A percentile compares a stretch with the other conserved stretches of the same genome.
Evolutionary conservation across 2,113 vertebrate species (phyloP).

Genomic region (Oreochromis aureus): DNA sequence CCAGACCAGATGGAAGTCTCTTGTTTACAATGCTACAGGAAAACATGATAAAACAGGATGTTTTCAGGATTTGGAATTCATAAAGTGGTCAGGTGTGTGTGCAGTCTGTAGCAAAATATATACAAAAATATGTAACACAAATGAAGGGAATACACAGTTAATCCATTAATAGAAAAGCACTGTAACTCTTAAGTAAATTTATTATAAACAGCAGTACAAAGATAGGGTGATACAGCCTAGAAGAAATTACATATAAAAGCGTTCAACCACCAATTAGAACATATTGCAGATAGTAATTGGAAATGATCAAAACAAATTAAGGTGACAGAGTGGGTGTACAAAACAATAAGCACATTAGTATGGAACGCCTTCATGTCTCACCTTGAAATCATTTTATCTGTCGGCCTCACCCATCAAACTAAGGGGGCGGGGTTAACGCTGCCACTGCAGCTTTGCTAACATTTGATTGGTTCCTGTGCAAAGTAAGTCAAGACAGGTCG

Average conservation of each 20-base stretch:
- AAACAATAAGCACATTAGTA: too few relatives aligned
- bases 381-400: too few relatives aligned
- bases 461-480: too few relatives aligned
- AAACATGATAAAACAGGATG: neutral
- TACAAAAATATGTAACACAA: neutral
- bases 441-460: too few relatives aligned
- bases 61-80: neutral
- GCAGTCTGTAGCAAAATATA: neutral
- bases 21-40: conserved; percentile 40
- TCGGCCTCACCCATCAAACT: too few relatives aligned
- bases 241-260: neutral
- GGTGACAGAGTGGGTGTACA: neutral
- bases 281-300: neutral
- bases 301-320: neutral
- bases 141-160: neutral
- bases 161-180: neutral
- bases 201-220: neutral
- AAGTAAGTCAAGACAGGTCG: too few relatives aligned
- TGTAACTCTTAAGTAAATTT: neutral
- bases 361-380: too few relatives aligned
- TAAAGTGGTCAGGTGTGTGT: fast-evolving
- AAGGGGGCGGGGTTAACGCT: too few relatives aligned
- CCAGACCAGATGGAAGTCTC: conserved; percentile 32
- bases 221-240: neutral
- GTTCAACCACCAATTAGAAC: neutral